These are phyloP conservation scores for Muschampia plurimacula DNA, from an alignment of 2,888 invertebrate genomes.

Conservation along the genomic window DNA sequence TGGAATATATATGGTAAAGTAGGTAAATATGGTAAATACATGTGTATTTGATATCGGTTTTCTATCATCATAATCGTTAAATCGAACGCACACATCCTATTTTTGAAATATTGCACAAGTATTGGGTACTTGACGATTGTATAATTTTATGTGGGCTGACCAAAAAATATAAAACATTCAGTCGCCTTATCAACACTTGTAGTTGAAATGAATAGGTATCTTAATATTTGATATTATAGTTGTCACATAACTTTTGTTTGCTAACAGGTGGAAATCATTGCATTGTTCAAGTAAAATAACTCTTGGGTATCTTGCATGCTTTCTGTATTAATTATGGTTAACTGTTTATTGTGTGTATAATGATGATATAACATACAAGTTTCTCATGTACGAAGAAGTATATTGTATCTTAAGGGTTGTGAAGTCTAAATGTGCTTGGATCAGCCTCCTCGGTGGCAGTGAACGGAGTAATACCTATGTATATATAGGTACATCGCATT, in stretches of 20 bases:
- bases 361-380: not conserved
- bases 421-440: not conserved
- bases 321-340: conserved; percentile 2
- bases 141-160: not conserved
- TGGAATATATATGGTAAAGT: too few species aligned
- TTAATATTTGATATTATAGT: not conserved
- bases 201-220: not conserved
- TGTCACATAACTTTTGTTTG: not conserved
- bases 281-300: not conserved
- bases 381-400: not conserved
- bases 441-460: not conserved
- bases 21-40: too few species aligned
- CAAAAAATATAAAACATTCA: not conserved
- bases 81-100: conserved; percentile 15
- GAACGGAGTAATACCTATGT: not conserved
- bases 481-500: conserved; percentile 7
- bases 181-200: not conserved
- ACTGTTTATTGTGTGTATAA: not conserved
- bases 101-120: conserved; percentile 15
- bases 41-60: too few species aligned
- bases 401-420: conserved; percentile 9
- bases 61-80: not conserved
- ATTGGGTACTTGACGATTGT: conserved; percentile 1
- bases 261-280: not conserved
- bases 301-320: not conserved